Evolutionary conservation across 2,888 invertebrate species (phyloP).

Genomic region (Plebejus anna): DNA sequence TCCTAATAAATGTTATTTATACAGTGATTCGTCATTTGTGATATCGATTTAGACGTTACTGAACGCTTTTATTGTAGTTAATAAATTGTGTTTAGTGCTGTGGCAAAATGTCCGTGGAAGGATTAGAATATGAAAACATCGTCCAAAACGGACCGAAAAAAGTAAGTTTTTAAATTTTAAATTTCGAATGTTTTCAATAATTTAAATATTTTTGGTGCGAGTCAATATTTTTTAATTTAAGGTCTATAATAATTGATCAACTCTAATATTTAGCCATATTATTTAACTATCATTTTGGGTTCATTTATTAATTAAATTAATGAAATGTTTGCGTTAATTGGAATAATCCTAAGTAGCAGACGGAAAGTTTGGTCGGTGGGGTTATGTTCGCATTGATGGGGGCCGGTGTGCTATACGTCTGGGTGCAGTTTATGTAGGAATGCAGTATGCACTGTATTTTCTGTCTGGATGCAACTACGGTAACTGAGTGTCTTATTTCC

Average conservation of each 20-base stretch:
- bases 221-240: background rate
- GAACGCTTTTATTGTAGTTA: slow-evolving; percentile 40
- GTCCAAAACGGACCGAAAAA: slow-evolving; percentile 83
- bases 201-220: background rate
- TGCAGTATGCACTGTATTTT: slow-evolving; percentile 51
- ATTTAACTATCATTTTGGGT: background rate
- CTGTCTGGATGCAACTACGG: slow-evolving; percentile 45
- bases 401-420: slow-evolving; percentile 65
- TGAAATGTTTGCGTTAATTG: slow-evolving; percentile 32
- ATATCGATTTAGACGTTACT: slow-evolving; percentile 38
- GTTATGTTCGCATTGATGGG: slow-evolving; percentile 38
- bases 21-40: slow-evolving; percentile 67
- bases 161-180: slow-evolving; percentile 66
- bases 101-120: slow-evolving; percentile 73
- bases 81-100: slow-evolving; percentile 56
- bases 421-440: slow-evolving; percentile 61
- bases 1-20: slow-evolving; percentile 58
- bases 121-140: slow-evolving; percentile 82
- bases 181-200: slow-evolving; percentile 29
- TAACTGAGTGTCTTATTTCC: slow-evolving; percentile 15
- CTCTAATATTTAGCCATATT: background rate
- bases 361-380: slow-evolving; percentile 10
- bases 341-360: slow-evolving; percentile 31
- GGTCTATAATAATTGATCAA: background rate
- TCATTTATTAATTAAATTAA: background rate